phyloP scores from a whole-genome alignment of 1,140 invertebrate species.

The Cotesia typhae region DNA sequence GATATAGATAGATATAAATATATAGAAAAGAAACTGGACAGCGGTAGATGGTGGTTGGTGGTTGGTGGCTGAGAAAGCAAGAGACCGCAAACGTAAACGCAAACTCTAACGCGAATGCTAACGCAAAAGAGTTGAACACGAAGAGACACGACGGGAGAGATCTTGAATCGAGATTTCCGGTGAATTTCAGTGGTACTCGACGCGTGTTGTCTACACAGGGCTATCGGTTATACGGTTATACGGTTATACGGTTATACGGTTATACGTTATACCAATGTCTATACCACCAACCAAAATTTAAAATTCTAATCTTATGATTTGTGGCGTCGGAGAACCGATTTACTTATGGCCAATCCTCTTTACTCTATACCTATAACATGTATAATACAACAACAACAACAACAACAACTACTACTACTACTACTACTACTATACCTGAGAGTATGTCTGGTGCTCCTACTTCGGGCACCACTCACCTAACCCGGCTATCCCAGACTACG shows the following conservation, averaged over 20 bases:
- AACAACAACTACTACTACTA: too few relatives aligned
- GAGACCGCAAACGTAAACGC: conserved; percentile 1
- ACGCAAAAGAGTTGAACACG: conserved; percentile 19
- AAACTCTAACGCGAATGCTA: too few relatives aligned
- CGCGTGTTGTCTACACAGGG: conserved; percentile 37
- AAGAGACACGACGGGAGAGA: conserved; percentile 43
- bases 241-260: too few relatives aligned
- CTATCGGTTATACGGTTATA: neutral
- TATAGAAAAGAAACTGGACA: conserved; percentile 15
- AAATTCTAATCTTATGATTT: conserved; percentile 68
- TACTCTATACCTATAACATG: conserved; percentile 34
- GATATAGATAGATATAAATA: conserved; percentile 19
- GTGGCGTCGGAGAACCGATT: conserved; percentile 45
- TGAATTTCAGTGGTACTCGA: conserved; percentile 53
- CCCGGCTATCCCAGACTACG: conserved; percentile 42
- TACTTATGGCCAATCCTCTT: conserved; percentile 52
- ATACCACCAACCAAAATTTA: conserved; percentile 52
- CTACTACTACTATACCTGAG: too few relatives aligned
- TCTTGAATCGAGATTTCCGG: conserved; percentile 59
- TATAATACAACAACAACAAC: too few relatives aligned
- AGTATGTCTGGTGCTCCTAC: too few relatives aligned
- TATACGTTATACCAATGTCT: neutral
- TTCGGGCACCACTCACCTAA: too few relatives aligned
- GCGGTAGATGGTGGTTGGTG: too few relatives aligned
- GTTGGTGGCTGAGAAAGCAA: neutral